Percentiles rank a stretch among this genome's conserved stretches.
These are phyloP conservation scores for Caerostris darwini DNA, from an alignment of 1,140 invertebrate genomes.

Conservation along the genomic window DNA sequence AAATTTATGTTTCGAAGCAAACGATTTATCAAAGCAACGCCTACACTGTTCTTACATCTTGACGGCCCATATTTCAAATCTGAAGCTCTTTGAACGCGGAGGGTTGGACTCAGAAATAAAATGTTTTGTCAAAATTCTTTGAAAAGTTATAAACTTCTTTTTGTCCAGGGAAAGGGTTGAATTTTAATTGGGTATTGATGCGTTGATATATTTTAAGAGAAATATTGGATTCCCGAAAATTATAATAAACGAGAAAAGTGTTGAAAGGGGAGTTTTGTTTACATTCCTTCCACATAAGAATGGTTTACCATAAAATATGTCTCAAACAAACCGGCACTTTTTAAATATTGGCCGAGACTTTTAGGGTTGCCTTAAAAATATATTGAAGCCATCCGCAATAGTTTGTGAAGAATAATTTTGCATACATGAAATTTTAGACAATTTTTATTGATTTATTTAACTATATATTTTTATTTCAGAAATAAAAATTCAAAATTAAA, in stretches of 20 bases:
- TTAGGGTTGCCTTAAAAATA: too few relatives aligned
- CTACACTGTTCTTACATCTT: background rate
- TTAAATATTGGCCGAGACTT: too few relatives aligned
- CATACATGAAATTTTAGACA: too few relatives aligned
- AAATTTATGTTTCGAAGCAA: background rate
- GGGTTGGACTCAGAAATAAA: background rate
- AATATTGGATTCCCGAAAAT: background rate
- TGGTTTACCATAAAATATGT: background rate
- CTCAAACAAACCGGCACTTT: too few relatives aligned
- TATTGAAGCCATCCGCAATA: too few relatives aligned
- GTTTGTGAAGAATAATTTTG: too few relatives aligned
- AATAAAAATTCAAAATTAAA: too few relatives aligned
- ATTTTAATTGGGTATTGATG: background rate
- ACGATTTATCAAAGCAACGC: constrained; percentile 16
- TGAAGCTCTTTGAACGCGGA: background rate
- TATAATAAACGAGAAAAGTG: background rate
- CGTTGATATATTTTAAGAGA: background rate
- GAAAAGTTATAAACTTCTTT: background rate
- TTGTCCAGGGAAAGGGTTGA: background rate
- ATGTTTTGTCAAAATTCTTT: background rate
- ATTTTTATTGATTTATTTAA: too few relatives aligned
- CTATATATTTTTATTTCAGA: too few relatives aligned
- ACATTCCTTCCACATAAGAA: background rate
- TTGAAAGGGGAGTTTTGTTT: background rate
- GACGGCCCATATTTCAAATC: constrained; percentile 28